Conservation (phyloP, 2,113 vertebrate genomes). For the Oxyruncus cristatus region DNA sequence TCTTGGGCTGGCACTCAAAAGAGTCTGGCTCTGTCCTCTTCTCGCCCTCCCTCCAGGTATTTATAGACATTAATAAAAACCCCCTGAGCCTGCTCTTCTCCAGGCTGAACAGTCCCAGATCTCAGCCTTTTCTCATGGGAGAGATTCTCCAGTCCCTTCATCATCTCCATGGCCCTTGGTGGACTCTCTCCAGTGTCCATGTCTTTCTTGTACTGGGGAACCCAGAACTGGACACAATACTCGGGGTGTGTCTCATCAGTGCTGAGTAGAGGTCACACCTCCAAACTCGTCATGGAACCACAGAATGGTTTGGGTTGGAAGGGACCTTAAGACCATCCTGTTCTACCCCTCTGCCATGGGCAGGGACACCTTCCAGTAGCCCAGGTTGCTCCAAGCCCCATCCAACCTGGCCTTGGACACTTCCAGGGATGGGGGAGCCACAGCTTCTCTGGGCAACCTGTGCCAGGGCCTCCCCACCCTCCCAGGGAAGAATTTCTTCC, state of each 20-base stretch:
- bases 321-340: no score
- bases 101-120: background rate
- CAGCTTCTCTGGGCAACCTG: background rate
- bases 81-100: background rate
- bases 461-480: background rate
- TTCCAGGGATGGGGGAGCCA: background rate
- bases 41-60: background rate
- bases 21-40: background rate
- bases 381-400: background rate
- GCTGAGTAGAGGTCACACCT: background rate
- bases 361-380: background rate
- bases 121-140: background rate
- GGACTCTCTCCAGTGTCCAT: background rate
- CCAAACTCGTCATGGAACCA: background rate
- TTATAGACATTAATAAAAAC: background rate
- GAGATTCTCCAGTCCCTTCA: background rate
- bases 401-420: background rate
- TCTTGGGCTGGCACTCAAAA: background rate
- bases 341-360: background rate
- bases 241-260: background rate
- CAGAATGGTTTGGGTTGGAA: no score
- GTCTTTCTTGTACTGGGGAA: background rate
- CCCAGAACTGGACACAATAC: background rate
- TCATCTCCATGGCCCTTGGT: background rate
- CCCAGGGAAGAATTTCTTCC: background rate